Base-by-base conservation (phyloP, 2,113 vertebrate species). In the Chascanopsetta lugubris region DNA sequence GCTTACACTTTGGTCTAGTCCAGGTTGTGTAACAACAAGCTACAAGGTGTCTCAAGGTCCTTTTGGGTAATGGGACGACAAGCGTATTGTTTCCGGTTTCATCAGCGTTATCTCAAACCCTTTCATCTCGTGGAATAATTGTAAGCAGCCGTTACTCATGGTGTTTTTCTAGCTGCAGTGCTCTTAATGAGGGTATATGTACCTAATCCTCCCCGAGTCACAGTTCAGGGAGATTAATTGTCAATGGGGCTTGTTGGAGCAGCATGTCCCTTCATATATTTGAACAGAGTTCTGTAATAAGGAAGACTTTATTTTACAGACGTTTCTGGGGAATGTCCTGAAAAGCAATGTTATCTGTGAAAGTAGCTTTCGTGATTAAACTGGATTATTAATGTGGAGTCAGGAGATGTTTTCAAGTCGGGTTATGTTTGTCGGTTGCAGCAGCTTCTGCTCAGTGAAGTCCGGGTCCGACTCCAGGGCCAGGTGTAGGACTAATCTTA, bases 401-500 rank as follows among this genome's bases (percentile, higher is more conserved):
- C 3, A 8, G n/a, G 32, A n/a, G 5, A 55, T 27, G 58, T 24
- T 47, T 42, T 48, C 3, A 22, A 55, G 42, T 32, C 42, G 17
- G 6, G 55, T 10, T 69, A 42, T 53, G 59, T 77, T 43, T 63
- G 38, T 20, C 9, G 51, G 50, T 62, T 27, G 59, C 48, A 56
- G 47, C 36, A 49, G 36, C 51, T 50, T 20, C 48, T 58, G 53
- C 60, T 45, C 34, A 43, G 62, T 40, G 57, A 79, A 66, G 34
- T n/a, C 66, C 25, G 55, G 73, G 63, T 69, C 47, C 26, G 51
- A 32, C 72, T 53, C 43, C 58, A 27, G 57, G 53, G 21, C 51
- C 72, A 65, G 72, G 78, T 80, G 63, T 55, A 25, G 24, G 71
- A 72, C 72, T 87, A 78, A 79, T 88, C 74, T 77, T 68, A 82